phyloP scores from a whole-genome alignment of 30 jellyfish, hydroid and myxozoan species.

The Turritopsis dohrnii region DNA sequence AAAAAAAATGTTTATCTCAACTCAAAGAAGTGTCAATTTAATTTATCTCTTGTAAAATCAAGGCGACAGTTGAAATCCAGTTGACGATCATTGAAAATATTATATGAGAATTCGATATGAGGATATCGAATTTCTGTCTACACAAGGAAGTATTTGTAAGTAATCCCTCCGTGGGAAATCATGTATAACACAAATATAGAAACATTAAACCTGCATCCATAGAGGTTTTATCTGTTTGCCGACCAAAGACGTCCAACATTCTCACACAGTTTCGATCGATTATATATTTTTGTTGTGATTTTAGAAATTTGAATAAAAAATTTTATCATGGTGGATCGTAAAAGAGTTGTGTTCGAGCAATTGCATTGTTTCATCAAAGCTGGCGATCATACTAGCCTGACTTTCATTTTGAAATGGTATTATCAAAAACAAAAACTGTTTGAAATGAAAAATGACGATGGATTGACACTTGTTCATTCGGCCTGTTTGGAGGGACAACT shows the following conservation, averaged over 20 bases:
- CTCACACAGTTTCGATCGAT: background rate
- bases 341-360: conserved; percentile 27
- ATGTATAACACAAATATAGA: background rate
- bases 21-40: no score
- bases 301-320: background rate
- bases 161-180: background rate
- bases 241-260: background rate
- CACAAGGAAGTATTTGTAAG: background rate
- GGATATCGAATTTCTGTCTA: background rate
- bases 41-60: no score
- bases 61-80: no score
- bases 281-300: background rate
- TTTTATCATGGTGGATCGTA: conserved; percentile 24
- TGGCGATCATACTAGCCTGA: conserved; percentile 46
- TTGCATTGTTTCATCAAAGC: conserved; percentile 34
- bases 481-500: conserved; percentile 62
- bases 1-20: no score
- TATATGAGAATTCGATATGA: no score
- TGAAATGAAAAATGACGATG: conserved; percentile 46
- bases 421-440: conserved; percentile 35
- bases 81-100: no score
- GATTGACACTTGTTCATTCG: conserved; percentile 57
- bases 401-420: conserved; percentile 45
- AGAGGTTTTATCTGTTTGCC: background rate
- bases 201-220: no score